Conservation (phyloP, 2,888 invertebrate species). For the Dusona sp. region DNA sequence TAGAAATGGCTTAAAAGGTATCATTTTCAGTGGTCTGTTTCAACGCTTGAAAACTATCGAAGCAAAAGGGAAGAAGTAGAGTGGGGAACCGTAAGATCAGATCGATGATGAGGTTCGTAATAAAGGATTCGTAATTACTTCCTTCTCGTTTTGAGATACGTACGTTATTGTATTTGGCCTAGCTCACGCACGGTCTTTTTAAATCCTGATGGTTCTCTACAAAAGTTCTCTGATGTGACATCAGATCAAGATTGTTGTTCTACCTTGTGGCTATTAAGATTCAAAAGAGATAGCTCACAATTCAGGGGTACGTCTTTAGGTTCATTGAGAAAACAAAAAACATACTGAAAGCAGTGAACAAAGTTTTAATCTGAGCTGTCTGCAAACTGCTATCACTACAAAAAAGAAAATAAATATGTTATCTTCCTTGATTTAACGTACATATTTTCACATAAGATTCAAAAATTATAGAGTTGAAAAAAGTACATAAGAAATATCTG, state of each 20-base stretch:
- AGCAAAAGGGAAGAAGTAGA: constrained; percentile 41
- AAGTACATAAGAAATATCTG: not conserved
- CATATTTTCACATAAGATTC: not conserved
- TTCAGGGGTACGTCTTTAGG: not conserved
- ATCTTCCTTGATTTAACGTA: not conserved
- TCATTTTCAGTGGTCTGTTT: constrained; percentile 34
- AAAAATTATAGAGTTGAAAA: not conserved
- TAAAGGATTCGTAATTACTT: constrained; percentile 82
- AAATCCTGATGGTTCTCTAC: constrained; percentile 19
- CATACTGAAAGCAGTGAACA: not conserved
- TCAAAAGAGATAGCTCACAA: no score
- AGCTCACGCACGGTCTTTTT: constrained; percentile 7
- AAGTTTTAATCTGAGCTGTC: not conserved
- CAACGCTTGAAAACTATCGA: constrained; percentile 18
- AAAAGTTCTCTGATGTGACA: constrained; percentile 1
- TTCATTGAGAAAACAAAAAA: not conserved
- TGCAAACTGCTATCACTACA: not conserved
- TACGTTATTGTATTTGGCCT: constrained; percentile 66
- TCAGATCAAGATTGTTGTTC: constrained; percentile 26
- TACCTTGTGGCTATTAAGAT: not conserved
- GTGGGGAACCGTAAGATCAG: constrained; percentile 72
- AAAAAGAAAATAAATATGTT: not conserved
- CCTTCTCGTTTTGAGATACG: constrained; percentile 73
- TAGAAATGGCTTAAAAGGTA: constrained; percentile 19
- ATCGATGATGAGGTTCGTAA: constrained; percentile 69